phyloP scores from a whole-genome alignment of 2,888 invertebrate genomes.

The Cetonia aurata region DNA sequence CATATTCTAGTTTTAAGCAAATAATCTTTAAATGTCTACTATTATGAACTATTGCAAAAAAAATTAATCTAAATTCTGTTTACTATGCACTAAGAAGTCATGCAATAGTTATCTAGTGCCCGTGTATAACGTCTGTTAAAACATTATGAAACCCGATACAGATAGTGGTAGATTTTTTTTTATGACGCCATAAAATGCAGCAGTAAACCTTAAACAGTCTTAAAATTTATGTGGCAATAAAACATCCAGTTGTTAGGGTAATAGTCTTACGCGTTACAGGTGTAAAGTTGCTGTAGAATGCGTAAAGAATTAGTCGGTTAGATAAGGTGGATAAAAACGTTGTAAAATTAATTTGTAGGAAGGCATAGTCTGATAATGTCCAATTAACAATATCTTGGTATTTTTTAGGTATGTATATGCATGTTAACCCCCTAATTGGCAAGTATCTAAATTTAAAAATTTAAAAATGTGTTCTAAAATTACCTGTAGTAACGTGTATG shows the following conservation, averaged over 20 bases:
- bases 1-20: no score
- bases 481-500: no score
- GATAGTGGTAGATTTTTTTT: conserved; percentile 5
- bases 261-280: conserved; percentile 17
- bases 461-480: no score
- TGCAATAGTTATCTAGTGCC: conserved; percentile 6
- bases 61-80: no score
- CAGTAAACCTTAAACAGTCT: conserved; percentile 10
- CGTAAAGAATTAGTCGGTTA: conserved; percentile 17
- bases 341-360: conserved; percentile 20
- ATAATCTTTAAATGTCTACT: no score
- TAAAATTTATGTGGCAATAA: conserved; percentile 30
- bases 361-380: no score
- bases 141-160: conserved; percentile 14
- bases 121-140: neutral
- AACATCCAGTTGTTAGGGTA: conserved; percentile 6
- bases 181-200: conserved; percentile 24
- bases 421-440: no score
- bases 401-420: no score
- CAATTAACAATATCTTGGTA: no score
- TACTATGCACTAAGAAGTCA: no score
- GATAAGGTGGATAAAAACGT: conserved; percentile 13
- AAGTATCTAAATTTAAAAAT: no score
- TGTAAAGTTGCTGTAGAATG: conserved; percentile 26
- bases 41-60: no score